Conservation (phyloP, 2,888 invertebrate genomes). For the Oscheius sp. region DNA sequence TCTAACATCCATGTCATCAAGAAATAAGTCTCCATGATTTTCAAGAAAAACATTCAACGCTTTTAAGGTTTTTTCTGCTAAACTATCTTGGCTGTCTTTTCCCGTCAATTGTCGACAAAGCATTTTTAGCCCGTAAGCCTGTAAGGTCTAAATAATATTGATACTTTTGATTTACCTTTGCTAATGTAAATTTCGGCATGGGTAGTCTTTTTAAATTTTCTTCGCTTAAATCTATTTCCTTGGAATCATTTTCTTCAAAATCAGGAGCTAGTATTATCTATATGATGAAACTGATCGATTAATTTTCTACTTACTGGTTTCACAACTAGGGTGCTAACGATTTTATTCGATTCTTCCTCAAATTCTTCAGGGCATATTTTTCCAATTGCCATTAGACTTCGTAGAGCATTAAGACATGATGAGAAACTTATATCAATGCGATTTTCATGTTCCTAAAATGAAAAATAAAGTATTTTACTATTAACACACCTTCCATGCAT, state of each 20-base stretch:
- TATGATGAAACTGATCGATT: neutral
- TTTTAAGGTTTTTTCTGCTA: slow-evolving; percentile 30
- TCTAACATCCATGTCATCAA: slow-evolving; percentile 14
- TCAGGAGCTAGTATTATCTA: slow-evolving; percentile 22
- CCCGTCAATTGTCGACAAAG: slow-evolving; percentile 17
- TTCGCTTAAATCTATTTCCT: slow-evolving; percentile 29
- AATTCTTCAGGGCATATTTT: slow-evolving; percentile 2
- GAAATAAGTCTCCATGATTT: slow-evolving; percentile 28
- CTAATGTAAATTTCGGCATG: slow-evolving; percentile 32
- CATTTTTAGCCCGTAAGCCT: slow-evolving; percentile 25
- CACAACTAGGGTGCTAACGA: neutral
- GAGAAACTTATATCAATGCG: slow-evolving; percentile 4
- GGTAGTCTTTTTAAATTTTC: slow-evolving; percentile 30
- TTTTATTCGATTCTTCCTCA: neutral
- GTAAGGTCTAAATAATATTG: neutral
- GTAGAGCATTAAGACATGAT: slow-evolving; percentile 23
- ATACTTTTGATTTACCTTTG: slow-evolving; percentile 25
- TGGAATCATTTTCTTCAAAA: neutral
- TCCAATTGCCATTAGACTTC: slow-evolving; percentile 14
- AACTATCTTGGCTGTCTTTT: slow-evolving; percentile 8
- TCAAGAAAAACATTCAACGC: slow-evolving; percentile 32
- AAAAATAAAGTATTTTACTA: too few relatives aligned
- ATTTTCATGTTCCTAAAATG: neutral
- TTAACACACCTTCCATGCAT: neutral
- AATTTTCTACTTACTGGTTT: neutral